Percentiles rank a stretch among this genome's conserved stretches.
Conservation (phyloP, 1,140 invertebrate genomes). For the Holcopasites calliopsidis region DNA sequence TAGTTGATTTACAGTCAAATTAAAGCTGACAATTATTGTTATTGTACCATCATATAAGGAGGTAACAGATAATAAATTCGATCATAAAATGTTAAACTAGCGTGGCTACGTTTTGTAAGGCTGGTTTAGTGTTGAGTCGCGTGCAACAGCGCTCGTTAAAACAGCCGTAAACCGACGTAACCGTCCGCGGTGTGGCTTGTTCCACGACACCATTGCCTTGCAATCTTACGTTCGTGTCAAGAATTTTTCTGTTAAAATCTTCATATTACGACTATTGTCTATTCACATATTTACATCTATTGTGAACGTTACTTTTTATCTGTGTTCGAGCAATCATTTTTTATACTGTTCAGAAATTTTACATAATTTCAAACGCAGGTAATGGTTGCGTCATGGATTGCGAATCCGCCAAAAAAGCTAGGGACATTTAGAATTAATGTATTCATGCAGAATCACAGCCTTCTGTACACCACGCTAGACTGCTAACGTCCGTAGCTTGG, state of each 20-base stretch:
- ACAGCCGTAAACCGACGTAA: constrained; percentile 78
- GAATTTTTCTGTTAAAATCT: constrained; percentile 19
- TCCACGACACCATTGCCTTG: constrained; percentile 58
- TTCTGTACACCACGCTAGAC: too few relatives aligned
- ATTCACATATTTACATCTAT: neutral
- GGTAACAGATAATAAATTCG: constrained; percentile 80
- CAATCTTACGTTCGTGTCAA: constrained; percentile 29
- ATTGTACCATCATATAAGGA: constrained; percentile 78
- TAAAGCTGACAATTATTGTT: constrained; percentile 80
- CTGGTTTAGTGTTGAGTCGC: constrained; percentile 79
- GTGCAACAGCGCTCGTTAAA: constrained; percentile 79
- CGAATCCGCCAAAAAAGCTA: too few relatives aligned
- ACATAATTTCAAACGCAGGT: too few relatives aligned
- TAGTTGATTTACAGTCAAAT: constrained; percentile 77
- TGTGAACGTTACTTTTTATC: neutral
- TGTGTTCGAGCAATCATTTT: neutral
- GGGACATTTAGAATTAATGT: too few relatives aligned
- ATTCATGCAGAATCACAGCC: too few relatives aligned
- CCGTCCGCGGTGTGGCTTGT: constrained; percentile 67
- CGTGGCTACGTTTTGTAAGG: constrained; percentile 78
- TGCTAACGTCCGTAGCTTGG: too few relatives aligned
- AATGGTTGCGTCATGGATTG: too few relatives aligned
- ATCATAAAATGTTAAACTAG: constrained; percentile 79
- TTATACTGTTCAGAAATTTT: too few relatives aligned
- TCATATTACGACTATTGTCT: constrained; percentile 17